These are phyloP conservation scores for Eupithecia dodoneata DNA, from an alignment of 2,888 invertebrate species.

Conservation along the genomic window DNA sequence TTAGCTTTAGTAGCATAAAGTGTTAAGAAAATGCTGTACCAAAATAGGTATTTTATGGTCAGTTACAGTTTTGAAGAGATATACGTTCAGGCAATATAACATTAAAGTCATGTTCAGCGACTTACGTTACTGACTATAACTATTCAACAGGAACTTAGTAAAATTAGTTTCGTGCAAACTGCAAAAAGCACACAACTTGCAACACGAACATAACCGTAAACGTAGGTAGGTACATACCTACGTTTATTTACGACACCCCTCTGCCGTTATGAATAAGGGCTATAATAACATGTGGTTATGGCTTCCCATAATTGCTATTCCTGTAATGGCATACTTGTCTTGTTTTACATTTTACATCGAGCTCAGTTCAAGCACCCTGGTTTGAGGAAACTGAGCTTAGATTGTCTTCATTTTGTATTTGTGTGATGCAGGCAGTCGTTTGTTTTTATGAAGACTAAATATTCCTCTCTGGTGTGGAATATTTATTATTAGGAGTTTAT, in stretches of 20 bases:
- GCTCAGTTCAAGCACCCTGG: constrained; percentile 41
- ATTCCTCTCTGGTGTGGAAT: background rate
- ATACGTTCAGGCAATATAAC: too few species aligned
- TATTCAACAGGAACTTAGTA: background rate
- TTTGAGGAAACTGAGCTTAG: background rate
- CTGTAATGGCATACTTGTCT: constrained; percentile 30
- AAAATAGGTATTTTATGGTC: too few species aligned
- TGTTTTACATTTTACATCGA: constrained; percentile 43
- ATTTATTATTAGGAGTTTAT: background rate
- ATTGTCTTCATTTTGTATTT: background rate
- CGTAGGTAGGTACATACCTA: background rate
- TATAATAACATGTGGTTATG: constrained; percentile 37
- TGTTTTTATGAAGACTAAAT: background rate
- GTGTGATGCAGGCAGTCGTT: background rate
- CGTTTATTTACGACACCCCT: background rate
- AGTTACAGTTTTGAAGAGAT: too few species aligned
- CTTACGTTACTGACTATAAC: background rate
- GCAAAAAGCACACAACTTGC: background rate
- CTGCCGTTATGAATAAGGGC: background rate
- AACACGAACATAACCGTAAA: background rate
- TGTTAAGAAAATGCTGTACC: background rate
- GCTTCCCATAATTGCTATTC: constrained; percentile 41
- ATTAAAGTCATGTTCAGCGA: background rate
- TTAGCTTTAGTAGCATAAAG: background rate
- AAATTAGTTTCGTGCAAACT: background rate